Evolutionary conservation across 2,888 invertebrate species (phyloP).

Genomic region (Aethes cnicana): DNA sequence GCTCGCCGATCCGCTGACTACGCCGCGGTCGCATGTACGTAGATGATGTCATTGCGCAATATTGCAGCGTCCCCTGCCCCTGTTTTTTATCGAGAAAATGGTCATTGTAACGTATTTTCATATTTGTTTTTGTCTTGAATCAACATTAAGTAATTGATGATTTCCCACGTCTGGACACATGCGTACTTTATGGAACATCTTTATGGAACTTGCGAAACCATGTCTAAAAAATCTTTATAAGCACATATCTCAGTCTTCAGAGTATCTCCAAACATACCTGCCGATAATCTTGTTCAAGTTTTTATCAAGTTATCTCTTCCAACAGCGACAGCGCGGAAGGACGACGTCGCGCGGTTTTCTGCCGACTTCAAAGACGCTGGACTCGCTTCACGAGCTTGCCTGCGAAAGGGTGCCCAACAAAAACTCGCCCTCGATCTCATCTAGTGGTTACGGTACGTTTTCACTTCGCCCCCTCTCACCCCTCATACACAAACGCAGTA

Average conservation of each 20-base stretch:
- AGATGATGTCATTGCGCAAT: background rate
- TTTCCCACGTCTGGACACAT: too few species aligned
- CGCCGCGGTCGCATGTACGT: slow-evolving; percentile 67
- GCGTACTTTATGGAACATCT: too few species aligned
- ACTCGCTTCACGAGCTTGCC: slow-evolving; percentile 90
- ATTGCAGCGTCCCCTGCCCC: slow-evolving; percentile 90
- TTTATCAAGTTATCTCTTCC: slow-evolving; percentile 12
- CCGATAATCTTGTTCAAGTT: background rate
- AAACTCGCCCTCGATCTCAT: slow-evolving; percentile 88
- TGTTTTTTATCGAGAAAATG: too few species aligned
- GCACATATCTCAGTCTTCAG: too few species aligned
- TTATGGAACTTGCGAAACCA: too few species aligned
- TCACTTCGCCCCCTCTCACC: too few species aligned
- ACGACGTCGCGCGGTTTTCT: slow-evolving; percentile 75
- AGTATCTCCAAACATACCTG: too few species aligned
- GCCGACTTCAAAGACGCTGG: slow-evolving; percentile 91
- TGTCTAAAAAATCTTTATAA: too few species aligned
- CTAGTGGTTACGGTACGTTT: slow-evolving; percentile 87
- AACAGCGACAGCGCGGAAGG: slow-evolving; percentile 69
- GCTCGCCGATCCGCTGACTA: slow-evolving; percentile 63
- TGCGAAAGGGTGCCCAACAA: slow-evolving; percentile 77
- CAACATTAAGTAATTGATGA: too few species aligned
- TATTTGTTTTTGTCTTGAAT: too few species aligned
- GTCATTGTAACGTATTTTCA: too few species aligned
- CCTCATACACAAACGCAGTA: too few species aligned